These are phyloP conservation scores for Aplocera efformata DNA, from an alignment of 2,888 invertebrate genomes.

Conservation along the genomic window DNA sequence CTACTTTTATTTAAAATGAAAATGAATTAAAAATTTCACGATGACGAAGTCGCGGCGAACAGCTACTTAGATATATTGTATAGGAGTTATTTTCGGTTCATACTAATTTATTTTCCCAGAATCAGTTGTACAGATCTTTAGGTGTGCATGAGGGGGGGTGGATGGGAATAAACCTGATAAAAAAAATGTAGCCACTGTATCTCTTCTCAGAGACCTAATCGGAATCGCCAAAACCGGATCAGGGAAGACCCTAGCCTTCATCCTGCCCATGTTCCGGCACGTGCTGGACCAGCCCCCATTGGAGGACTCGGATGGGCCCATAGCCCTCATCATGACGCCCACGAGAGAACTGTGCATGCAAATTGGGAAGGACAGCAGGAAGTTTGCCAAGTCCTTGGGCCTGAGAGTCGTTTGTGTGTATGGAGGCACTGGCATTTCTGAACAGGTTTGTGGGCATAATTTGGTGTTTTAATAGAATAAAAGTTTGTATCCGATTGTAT, in stretches of 20 bases:
- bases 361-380: conserved; percentile 97
- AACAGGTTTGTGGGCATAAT: conserved; percentile 78
- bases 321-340: conserved; percentile 98
- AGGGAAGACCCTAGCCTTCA: conserved; percentile 98
- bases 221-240: conserved; percentile 99
- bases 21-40: too few relatives aligned
- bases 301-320: conserved; percentile 98
- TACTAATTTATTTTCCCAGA: too few relatives aligned
- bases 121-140: too few relatives aligned
- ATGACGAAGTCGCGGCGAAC: too few relatives aligned
- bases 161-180: too few relatives aligned
- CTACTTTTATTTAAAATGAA: too few relatives aligned
- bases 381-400: conserved; percentile 93
- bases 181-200: not conserved
- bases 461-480: not conserved
- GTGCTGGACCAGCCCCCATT: conserved; percentile 95
- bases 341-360: conserved; percentile 99
- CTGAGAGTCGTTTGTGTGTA: conserved; percentile 97
- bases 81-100: too few relatives aligned
- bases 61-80: too few relatives aligned
- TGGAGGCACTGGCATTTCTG: conserved; percentile 98
- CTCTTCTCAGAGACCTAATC: conserved; percentile 88
- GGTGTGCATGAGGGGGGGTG: too few relatives aligned
- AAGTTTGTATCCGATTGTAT: not conserved
- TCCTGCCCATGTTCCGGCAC: conserved; percentile 98